Evolutionary conservation across 2,888 invertebrate species (phyloP).

Genomic region (Microctonus aethiopoides): DNA sequence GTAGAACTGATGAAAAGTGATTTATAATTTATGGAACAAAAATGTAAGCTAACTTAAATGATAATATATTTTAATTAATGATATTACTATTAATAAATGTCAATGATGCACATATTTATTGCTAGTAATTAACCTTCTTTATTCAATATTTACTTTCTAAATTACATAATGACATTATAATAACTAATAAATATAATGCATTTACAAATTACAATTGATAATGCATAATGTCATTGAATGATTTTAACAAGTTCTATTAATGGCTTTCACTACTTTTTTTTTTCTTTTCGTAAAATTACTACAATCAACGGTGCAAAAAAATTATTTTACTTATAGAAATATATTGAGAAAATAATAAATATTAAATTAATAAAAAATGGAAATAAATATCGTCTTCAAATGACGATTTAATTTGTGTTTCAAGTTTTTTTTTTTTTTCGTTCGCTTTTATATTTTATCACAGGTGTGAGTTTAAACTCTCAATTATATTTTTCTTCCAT

Average conservation of each 20-base stretch:
- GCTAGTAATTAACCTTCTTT: background rate
- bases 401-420: background rate
- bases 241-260: background rate
- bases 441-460: conserved; percentile 26
- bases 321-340: background rate
- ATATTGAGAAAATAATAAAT: background rate
- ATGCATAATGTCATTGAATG: background rate
- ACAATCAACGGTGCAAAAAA: background rate
- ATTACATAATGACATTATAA: background rate
- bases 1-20: too few relatives aligned
- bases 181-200: background rate
- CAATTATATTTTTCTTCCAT: background rate
- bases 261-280: background rate
- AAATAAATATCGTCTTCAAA: background rate
- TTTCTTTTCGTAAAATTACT: too few relatives aligned
- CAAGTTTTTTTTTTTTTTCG: background rate
- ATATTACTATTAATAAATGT: too few relatives aligned
- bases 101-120: too few relatives aligned
- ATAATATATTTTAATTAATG: too few relatives aligned
- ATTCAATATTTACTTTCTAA: background rate
- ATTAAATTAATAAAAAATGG: background rate
- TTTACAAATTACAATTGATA: background rate
- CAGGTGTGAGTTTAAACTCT: background rate
- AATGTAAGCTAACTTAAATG: too few relatives aligned
- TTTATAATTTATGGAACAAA: too few relatives aligned